Evolutionary conservation across 2,888 invertebrate genomes (phyloP), one percentile per base, ranked within the genome.

Genomic region (Dryobota labecula): DNA sequence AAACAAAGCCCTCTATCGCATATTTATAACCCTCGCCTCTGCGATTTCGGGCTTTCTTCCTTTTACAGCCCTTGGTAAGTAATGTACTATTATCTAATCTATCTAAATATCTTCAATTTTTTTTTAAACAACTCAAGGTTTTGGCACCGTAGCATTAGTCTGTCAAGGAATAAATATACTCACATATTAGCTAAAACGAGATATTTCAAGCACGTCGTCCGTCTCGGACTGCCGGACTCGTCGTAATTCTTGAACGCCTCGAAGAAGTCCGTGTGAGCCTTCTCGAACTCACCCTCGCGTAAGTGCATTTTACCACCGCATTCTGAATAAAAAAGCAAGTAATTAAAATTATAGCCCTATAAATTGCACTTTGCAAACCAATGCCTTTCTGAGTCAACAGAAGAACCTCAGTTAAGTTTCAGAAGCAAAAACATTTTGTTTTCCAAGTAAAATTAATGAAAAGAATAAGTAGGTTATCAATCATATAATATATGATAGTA

Each of bases 261-360:
- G 93, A 99, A 99, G 95, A 99, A 99, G 93, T 99, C 99, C 13
- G 99, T 99, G 94, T 99, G 99, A 1, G 99, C 99, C 92, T 99
- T 98, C 92, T 99, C 99, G 92, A 99, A 99, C 95, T 99, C 99
- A 7, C 99, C 99, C 96, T 99, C 99, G 33, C 99, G 97, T 58
- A 99, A 96, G 95, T 99, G 99, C 99, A 99, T 99, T 95, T 99
- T 99, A 0, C 99, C 99, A 8, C 99, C 99, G 94, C 99, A 99
- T 95, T 99, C 99, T 97, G 87, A 86, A 86, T 85, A 15, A 45
- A 76, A 13, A 1, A 8, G 7, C 9, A 47, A 49, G 5, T 9
- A 6, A 6, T n/a, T 51, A 18, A 30, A 64, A 30, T 56, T 20
- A 36, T 36, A 47, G 1, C 36, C 36, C 33, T 6, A 8, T 33